Conservation (phyloP, 2,113 vertebrate species). For the Elachura formosa region DNA sequence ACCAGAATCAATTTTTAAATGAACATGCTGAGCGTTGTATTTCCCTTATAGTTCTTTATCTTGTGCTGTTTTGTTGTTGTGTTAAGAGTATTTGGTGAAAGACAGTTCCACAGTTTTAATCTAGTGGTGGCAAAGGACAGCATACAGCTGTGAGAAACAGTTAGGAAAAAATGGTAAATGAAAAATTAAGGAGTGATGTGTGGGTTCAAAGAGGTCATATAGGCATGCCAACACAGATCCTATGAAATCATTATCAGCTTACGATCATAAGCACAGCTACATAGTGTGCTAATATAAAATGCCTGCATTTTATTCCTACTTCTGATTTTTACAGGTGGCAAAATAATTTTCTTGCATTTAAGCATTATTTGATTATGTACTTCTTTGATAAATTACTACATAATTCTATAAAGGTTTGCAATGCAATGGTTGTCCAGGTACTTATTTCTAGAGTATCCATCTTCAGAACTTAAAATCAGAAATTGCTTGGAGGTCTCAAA, state of each 20-base stretch:
- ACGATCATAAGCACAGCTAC: background rate
- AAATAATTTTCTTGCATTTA: background rate
- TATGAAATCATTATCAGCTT: background rate
- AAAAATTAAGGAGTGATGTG: background rate
- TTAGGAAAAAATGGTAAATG: background rate
- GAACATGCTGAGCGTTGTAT: background rate
- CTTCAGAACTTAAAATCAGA: background rate
- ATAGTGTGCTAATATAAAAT: background rate
- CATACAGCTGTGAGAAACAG: background rate
- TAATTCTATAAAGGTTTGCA: background rate
- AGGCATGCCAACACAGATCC: background rate
- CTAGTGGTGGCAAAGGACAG: background rate
- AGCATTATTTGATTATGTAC: background rate
- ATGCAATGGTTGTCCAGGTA: background rate
- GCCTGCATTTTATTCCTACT: fast-evolving
- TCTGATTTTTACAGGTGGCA: background rate
- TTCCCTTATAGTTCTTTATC: background rate
- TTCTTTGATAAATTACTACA: background rate
- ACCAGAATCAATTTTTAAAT: background rate
- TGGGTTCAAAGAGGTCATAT: background rate
- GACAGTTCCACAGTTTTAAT: background rate
- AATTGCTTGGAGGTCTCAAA: background rate
- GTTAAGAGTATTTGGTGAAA: background rate
- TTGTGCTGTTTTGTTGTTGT: background rate
- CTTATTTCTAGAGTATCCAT: background rate